phyloP scores from a whole-genome alignment of 2,113 vertebrate species.

The Athene noctua region DNA sequence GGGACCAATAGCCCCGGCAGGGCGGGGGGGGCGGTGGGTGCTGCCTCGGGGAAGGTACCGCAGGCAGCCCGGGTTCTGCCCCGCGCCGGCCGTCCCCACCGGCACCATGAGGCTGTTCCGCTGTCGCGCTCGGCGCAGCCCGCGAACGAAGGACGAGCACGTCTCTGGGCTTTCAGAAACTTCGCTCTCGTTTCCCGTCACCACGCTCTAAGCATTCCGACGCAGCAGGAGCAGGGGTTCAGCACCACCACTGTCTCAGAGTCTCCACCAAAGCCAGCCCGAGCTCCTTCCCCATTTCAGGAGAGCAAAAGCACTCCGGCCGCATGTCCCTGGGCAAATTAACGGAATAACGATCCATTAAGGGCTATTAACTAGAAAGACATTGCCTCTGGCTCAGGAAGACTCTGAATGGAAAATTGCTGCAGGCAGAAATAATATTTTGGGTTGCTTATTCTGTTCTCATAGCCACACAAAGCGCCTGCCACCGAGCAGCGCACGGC shows the following conservation, averaged over 20 bases:
- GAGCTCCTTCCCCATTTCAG: background rate
- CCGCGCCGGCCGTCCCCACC: background rate
- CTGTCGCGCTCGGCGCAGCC: background rate
- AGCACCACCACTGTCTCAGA: background rate
- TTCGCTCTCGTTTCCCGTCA: too few species aligned
- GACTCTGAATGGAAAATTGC: background rate
- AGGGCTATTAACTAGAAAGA: background rate
- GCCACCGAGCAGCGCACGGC: fast-evolving
- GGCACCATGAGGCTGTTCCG: background rate
- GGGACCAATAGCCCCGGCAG: background rate
- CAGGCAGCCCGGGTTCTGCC: background rate
- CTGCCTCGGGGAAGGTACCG: background rate
- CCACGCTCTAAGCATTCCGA: background rate
- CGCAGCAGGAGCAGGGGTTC: background rate
- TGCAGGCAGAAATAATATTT: background rate
- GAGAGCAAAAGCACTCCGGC: background rate
- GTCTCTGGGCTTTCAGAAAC: fast-evolving
- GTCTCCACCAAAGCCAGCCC: background rate
- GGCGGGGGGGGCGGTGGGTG: fast-evolving
- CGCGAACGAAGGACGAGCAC: fast-evolving
- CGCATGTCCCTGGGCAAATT: background rate
- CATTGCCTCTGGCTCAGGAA: background rate
- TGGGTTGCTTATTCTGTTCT: background rate
- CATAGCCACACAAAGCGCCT: fast-evolving
- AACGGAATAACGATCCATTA: background rate